phyloP scores from a whole-genome alignment of 2,797 vertebrate species.

The Phalanger gymnotis region DNA sequence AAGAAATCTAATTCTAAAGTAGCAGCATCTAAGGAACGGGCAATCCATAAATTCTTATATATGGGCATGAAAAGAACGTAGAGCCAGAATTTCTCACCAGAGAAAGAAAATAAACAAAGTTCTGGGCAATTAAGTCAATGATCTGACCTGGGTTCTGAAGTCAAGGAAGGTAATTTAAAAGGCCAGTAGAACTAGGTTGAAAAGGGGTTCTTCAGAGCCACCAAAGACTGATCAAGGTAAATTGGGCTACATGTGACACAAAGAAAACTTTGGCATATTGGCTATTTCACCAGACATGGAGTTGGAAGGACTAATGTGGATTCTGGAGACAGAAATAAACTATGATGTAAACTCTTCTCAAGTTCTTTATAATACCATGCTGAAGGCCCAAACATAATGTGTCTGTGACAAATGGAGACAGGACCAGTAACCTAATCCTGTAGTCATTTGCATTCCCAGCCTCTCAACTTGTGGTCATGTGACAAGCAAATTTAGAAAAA shows the following conservation, averaged over 20 bases:
- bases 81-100: conserved; percentile 8
- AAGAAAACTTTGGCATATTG: background rate
- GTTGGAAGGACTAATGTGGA: background rate
- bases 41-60: background rate
- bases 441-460: conserved; percentile 64
- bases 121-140: background rate
- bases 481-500: conserved; percentile 67
- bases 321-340: background rate
- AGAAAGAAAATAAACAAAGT: background rate
- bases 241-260: background rate
- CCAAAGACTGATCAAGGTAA: background rate
- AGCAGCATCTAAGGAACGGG: background rate
- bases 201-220: background rate
- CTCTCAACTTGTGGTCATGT: conserved; percentile 15
- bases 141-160: background rate
- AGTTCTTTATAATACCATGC: background rate
- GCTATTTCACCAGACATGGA: background rate
- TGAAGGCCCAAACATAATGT: conserved; percentile 34
- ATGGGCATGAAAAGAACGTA: background rate
- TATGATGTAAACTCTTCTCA: background rate
- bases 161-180: conserved; percentile 16
- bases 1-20: conserved; percentile 22
- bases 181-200: background rate
- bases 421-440: conserved; percentile 49
- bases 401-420: conserved; percentile 46